Base-by-base conservation (phyloP, 2,888 invertebrate genomes). In the Drosophila neotestacea region DNA sequence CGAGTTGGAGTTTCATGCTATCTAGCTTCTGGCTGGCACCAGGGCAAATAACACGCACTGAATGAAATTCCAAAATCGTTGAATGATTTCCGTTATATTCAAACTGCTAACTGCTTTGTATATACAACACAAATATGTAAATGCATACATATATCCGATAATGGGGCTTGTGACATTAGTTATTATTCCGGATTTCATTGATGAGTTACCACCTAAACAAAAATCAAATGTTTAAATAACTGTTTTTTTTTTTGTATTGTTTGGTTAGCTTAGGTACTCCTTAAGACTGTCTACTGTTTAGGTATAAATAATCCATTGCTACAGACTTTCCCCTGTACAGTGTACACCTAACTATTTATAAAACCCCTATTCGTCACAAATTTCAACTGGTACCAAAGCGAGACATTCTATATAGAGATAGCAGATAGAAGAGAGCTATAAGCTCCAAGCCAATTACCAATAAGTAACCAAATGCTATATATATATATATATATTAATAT, bases 251-350 rank as follows among this genome's bases (percentile, higher is more conserved):
- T 42, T 11, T 38, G 27, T 36, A 38, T 10, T 44, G 9, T 46
- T 39, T 39, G 2, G 4, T 28, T 62, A 62, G 55, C 56, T 39
- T 77, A 83, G 47, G 64, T 83, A 72, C 70, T 58, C 52, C 54
- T 64, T 87, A 89, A 89, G 88, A 89, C 83, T 87, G 88, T 87
- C 66, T 73, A 81, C 59, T 58, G 22, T 67, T 71, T 88, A 88
- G 77, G 44, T 65, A 65, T 69, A 68, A 63, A 61, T 77, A 64
- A 55, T 59, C 36, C 34, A 42, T 42, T 46, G 56, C 52, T 68
- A 65, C 30, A 36, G 27, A 55, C 46, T 30, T 30, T 50, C 27
- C 50, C 72, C 46, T 63, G 52, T 64, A 52, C 32, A 32, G 32
- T 22, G 22, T 22, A 22, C 32, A 46, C 50, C 13, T 10, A 38